phyloP scores from a whole-genome alignment of 2,797 vertebrate species.

The Heliangelus exortis region DNA sequence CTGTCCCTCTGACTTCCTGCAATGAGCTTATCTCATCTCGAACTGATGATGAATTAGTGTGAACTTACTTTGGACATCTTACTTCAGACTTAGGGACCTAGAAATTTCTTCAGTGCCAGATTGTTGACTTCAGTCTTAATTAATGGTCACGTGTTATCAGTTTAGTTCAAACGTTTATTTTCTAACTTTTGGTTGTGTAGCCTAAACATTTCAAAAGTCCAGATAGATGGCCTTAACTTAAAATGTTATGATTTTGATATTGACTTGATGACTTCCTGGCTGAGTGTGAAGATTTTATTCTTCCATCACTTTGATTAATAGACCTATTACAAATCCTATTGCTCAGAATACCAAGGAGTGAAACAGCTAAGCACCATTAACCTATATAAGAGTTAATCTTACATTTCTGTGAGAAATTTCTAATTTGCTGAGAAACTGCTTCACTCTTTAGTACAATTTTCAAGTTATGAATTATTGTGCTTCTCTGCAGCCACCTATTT shows the following conservation, averaged over 20 bases:
- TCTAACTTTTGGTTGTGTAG: constrained; percentile 68
- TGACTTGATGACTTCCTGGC: constrained; percentile 71
- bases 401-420: neutral
- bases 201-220: constrained; percentile 77
- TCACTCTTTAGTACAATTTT: neutral
- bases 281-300: constrained; percentile 69
- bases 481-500: neutral
- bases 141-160: constrained; percentile 76
- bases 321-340: constrained; percentile 36
- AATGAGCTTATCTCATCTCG: neutral
- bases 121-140: constrained; percentile 78
- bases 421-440: neutral
- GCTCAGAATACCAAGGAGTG: constrained; percentile 50
- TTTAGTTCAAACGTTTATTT: constrained; percentile 72
- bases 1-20: neutral
- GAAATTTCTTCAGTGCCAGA: constrained; percentile 68
- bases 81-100: constrained; percentile 49
- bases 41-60: constrained; percentile 67
- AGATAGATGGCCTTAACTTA: constrained; percentile 69
- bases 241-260: constrained; percentile 76
- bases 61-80: constrained; percentile 69
- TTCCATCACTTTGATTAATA: constrained; percentile 75
- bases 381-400: constrained; percentile 40
- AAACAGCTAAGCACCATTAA: constrained; percentile 25
- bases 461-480: neutral